Evolutionary conservation across 2,888 invertebrate genomes (phyloP), one percentile per base, ranked within the genome.

Genomic region (Crocallis elinguaria): DNA sequence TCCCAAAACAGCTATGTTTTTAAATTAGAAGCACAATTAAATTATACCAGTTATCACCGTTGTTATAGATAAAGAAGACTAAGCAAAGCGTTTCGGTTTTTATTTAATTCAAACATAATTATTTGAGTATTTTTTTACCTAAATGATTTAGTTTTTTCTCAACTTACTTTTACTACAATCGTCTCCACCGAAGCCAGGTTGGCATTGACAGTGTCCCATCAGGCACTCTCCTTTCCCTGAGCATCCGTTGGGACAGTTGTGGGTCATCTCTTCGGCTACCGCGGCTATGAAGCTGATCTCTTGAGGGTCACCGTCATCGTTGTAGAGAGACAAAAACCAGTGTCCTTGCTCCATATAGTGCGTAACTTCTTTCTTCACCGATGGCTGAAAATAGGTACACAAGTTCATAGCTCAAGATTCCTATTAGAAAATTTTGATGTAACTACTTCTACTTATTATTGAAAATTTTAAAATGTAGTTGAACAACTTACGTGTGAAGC

Each of bases 191-290:
- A 98, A 99, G 9, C 99, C 99, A 43, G 98, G 96, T 82, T 97
- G 98, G 82, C 99, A 99, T 73, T 97, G 96, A 79, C 99, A 99
- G 78, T 97, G 97, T 1, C 98, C 98, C 87, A 97, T 94, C 38
- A 98, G 93, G 85, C 99, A 99, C 82, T 98, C 97, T 11, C 99
- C 99, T 88, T 98, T 98, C 9, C 98, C 98, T 64, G 97, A 97
- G 84, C 99, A 99, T 39, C 98, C 98, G 73, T 97, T 97, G 6
- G 98, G 98, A 85, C 99, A 99, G 82, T 97, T 97, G 82, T 97
- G 96, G 17, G 97, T 97, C 97, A 97, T 97, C 77, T 97, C 97
- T 77, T 97, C 97, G 42, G 97, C 97, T 49, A 97, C 94, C 44
- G 94, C 93, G 2, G 97, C 97, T 57, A 96, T 94, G 78, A 97